Percentiles rank a stretch among this genome's conserved stretches.
phyloP scores from a whole-genome alignment of 2,113 vertebrate species.

The Triplophysa rosa region DNA sequence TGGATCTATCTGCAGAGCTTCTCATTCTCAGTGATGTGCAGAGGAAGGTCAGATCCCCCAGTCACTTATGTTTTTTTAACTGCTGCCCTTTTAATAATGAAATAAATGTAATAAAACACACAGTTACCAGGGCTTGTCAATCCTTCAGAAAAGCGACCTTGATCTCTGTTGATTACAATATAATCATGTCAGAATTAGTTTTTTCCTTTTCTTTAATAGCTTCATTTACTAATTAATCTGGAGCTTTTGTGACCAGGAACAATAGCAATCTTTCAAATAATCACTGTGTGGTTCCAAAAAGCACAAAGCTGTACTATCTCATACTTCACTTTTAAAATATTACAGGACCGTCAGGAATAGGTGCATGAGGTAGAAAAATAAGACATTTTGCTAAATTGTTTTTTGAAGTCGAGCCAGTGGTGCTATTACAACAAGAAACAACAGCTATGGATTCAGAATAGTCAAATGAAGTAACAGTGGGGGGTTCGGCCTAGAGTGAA shows the following conservation, averaged over 20 bases:
- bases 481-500: too few relatives aligned
- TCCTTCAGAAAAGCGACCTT: too few relatives aligned
- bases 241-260: neutral
- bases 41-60: slow-evolving; percentile 81
- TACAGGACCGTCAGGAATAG: neutral
- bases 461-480: neutral
- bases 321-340: neutral
- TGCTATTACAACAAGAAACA: neutral
- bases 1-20: slow-evolving; percentile 93
- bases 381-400: neutral
- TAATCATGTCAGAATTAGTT: too few relatives aligned
- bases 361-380: neutral
- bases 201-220: too few relatives aligned
- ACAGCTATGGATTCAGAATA: neutral
- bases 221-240: neutral
- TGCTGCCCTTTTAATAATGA: too few relatives aligned
- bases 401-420: neutral
- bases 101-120: too few relatives aligned
- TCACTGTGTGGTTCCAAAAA: neutral
- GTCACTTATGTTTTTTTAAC: neutral
- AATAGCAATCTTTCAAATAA: neutral
- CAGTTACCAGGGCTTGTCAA: neutral
- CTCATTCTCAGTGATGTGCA: slow-evolving; percentile 95
- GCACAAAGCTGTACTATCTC: neutral
- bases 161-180: too few relatives aligned